Base-by-base conservation (phyloP, 2,888 invertebrate species). In the Polydrusus tereticollis region DNA sequence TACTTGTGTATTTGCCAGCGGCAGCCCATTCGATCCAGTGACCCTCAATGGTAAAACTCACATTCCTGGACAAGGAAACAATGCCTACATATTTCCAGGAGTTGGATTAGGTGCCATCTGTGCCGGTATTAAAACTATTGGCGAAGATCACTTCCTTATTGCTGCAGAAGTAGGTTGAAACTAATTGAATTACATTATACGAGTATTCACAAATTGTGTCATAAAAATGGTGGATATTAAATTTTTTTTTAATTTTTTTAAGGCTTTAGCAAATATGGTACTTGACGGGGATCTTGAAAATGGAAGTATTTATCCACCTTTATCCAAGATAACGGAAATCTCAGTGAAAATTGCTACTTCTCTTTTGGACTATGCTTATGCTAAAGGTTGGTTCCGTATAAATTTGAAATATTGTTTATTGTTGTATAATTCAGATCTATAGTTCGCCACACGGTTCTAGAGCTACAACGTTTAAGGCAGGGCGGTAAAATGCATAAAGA, bases 11-110 rank as follows among this genome's bases (percentile, higher is more conserved):
- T 99, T 97, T 87, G 94, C 97, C 0, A 97, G 97, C 26, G 99
- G 99, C 5, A 98, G 97, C 26, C 99, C 99, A 0, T 99, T 99
- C 87, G 93, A 93, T 14, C 92, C 95, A 1, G 96, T 97, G 2
- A 87, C 89, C 12, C 88, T 91, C 80, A 89, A 92, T 66, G 96
- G 94, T 18, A 93, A 93, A 84, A 92, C 91, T 3, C 97, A 88
- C 86, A 89, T 91, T 77, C 95, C 99, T 0, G 99, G 99, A 0
- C 99, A 99, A 86, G 99, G 99, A 72, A 98, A 98, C 87, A 98
- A 98, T 87, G 92, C 98, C 0, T 98, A 98, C 87, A 96, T 98
- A 85, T 98, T 97, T 90, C 99, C 99, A 16, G 99, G 75, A n/a
- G 74, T 75, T 20, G 75, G 74, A 38, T 45, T 75, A 36, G 75